Base-by-base conservation (phyloP, 1,140 invertebrate species). In the Cardiocondyla obscurior region DNA sequence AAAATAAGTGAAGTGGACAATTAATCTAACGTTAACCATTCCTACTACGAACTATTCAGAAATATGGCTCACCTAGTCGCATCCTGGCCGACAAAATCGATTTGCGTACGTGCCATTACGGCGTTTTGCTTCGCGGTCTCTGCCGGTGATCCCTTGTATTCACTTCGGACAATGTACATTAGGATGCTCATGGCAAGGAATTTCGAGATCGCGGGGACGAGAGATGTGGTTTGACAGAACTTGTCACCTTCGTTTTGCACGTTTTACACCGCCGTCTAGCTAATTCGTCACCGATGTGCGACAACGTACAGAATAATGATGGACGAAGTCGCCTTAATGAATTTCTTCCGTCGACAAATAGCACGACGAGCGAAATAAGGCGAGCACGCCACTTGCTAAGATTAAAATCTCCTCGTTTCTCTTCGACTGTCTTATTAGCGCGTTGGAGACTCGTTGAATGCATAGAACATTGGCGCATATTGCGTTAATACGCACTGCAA, bases 381-480 rank as follows among this genome's bases (percentile, higher is more conserved):
- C 46, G 60, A 10, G 22, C 42, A n/a, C 12, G 28, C 12, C 36
- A 49, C 58, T 67, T 30, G 22, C 19, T 0, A 69, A 79, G 74
- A 79, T 79, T 69, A 79, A 79, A 79, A 79, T 79, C 46, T 53
- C 22, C 62, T 79, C 49, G 64, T 79, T 79, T 67, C 46, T 55
- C 33, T 6, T 76, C 58, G 14, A 64, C 30, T 28, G 28, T 69
- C 46, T 33, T 42, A 69, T 79, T 79, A 79, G 12, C 36, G 60
- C 46, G 19, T 30, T 28, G 39, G 8, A n/a, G 36, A 44, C 6
- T 7, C 57, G 25, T 28, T 36, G 16, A 42, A 14, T 62, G 5
- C 19, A 5, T n/a, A 19, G 30, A 57, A 39, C 36, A n/a, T 25
- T n/a, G 22, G n/a, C 7, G 46, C n/a, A 25, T 42, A 10, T 30